Evolutionary conservation across 2,113 vertebrate genomes (phyloP).

Genomic region (Rhinolophus ferrumequinum): DNA sequence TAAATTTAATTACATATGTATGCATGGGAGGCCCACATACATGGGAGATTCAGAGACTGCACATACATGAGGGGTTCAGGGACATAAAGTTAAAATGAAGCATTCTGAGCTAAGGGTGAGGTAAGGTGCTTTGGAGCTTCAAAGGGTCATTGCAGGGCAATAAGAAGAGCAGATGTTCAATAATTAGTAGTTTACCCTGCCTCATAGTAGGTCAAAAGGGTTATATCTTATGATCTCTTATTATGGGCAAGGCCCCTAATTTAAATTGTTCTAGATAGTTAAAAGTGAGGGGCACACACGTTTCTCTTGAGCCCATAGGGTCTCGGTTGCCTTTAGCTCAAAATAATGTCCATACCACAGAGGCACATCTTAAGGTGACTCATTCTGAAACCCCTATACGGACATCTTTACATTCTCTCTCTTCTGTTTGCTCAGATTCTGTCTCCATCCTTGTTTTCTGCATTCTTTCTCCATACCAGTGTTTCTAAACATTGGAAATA

Average conservation of each 20-base stretch:
- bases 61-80: not conserved
- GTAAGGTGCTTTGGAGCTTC: not conserved
- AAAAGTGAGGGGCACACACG: not conserved
- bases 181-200: not conserved
- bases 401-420: not conserved
- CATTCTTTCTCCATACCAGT: not conserved
- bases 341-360: not conserved
- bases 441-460: not conserved
- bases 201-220: not conserved
- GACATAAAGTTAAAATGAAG: not conserved
- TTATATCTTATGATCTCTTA: not conserved
- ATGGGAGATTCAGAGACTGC: no score
- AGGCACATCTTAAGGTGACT: not conserved
- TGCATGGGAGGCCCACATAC: not conserved
- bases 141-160: not conserved
- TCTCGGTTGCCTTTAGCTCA: not conserved
- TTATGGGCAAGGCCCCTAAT: not conserved
- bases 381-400: not conserved
- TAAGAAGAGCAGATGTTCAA: not conserved
- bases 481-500: not conserved
- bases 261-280: not conserved
- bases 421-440: not conserved
- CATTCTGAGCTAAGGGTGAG: not conserved
- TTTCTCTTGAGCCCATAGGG: not conserved
- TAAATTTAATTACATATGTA: not conserved